These are phyloP conservation scores for Apaloderma vittatum DNA, from an alignment of 2,113 vertebrate genomes.

Conservation along the genomic window DNA sequence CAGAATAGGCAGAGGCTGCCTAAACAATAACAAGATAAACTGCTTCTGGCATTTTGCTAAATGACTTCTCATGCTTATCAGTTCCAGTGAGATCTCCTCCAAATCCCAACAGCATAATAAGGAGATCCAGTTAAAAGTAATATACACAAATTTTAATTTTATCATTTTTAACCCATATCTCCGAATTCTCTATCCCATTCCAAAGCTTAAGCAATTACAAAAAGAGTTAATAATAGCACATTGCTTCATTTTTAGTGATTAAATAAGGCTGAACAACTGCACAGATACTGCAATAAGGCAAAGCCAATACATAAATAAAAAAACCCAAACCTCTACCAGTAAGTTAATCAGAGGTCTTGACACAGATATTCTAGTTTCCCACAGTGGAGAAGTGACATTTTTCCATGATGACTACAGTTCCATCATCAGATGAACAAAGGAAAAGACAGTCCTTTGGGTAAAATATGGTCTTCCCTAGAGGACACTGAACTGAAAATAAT, in stretches of 20 bases:
- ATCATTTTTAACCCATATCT: background rate
- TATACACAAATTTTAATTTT: background rate
- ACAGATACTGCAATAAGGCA: background rate
- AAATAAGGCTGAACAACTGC: background rate
- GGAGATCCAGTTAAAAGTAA: background rate
- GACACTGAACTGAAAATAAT: background rate
- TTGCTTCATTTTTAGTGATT: background rate
- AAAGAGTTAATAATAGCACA: background rate
- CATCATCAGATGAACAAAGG: background rate
- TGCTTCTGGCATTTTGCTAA: conserved; percentile 2
- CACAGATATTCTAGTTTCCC: background rate
- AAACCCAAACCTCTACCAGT: background rate
- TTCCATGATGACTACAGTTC: background rate
- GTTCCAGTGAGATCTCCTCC: background rate
- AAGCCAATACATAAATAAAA: background rate
- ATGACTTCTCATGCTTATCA: background rate
- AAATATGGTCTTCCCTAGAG: background rate
- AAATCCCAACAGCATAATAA: background rate
- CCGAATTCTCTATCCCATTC: background rate
- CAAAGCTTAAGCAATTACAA: background rate
- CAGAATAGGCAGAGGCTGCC: background rate
- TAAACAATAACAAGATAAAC: background rate
- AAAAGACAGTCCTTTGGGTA: background rate
- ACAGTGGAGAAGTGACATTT: background rate
- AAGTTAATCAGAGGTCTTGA: background rate